These are phyloP conservation scores for Tupaia chinensis DNA, from an alignment of 2,113 vertebrate species.

Conservation along the genomic window DNA sequence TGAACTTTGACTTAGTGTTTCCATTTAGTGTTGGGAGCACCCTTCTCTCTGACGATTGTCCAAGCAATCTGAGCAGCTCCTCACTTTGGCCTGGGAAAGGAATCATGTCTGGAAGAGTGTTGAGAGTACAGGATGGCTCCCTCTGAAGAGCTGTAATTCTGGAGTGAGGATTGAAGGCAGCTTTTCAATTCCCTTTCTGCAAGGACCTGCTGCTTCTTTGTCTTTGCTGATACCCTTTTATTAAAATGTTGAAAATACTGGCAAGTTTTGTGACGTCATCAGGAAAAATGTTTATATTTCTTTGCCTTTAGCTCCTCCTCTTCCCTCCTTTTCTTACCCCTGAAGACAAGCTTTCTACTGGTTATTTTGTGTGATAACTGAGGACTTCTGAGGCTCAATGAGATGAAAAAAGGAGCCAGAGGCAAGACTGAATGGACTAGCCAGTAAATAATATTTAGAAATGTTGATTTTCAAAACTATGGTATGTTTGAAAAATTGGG, in stretches of 20 bases:
- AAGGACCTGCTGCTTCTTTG: background rate
- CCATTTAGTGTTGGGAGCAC: background rate
- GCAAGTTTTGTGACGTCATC: slow-evolving; percentile 46
- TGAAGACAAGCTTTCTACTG: slow-evolving; percentile 17
- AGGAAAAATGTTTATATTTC: slow-evolving; percentile 41
- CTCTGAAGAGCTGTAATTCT: background rate
- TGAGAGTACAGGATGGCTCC: background rate
- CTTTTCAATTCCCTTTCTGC: background rate
- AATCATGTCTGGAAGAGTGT: background rate
- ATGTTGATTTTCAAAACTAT: slow-evolving; percentile 48
- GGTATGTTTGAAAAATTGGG: slow-evolving; percentile 57
- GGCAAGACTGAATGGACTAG: background rate
- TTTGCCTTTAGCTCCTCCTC: slow-evolving; percentile 22
- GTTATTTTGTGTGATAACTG: slow-evolving; percentile 4
- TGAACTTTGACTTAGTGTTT: background rate
- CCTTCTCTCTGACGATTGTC: background rate
- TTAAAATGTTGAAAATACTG: background rate
- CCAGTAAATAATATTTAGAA: slow-evolving; percentile 59
- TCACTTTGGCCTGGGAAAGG: background rate
- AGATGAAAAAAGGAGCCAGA: slow-evolving; percentile 31
- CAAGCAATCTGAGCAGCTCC: background rate
- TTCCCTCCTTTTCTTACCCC: background rate
- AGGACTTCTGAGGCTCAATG: slow-evolving; percentile 18
- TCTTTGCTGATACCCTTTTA: background rate
- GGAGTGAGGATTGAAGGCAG: background rate